Conservation (phyloP, 2,113 vertebrate species). For the Sitta europaea region DNA sequence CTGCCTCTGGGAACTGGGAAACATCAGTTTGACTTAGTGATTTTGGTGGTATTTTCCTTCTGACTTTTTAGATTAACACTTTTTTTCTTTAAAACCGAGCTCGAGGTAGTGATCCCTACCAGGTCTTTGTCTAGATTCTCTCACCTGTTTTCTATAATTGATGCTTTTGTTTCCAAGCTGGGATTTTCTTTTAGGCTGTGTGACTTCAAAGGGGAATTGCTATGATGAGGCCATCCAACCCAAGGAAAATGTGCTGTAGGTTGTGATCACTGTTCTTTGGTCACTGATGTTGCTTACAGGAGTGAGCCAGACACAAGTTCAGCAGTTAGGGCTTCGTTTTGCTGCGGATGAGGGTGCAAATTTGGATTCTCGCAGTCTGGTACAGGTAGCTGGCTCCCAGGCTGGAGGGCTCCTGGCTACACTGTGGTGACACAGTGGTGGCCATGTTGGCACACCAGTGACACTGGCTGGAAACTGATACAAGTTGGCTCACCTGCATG, state of each 20-base stretch:
- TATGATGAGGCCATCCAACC: neutral
- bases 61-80: neutral
- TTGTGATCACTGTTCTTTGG: neutral
- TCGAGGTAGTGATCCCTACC: neutral
- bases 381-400: neutral
- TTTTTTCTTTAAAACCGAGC: neutral
- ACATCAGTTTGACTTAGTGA: neutral
- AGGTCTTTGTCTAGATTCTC: neutral
- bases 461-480: neutral
- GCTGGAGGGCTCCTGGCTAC: neutral
- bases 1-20: neutral
- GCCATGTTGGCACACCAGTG: fast-evolving
- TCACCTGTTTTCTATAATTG: neutral
- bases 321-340: neutral
- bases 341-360: neutral
- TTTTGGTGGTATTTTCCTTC: neutral
- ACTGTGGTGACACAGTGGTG: neutral
- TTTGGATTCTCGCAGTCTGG: neutral
- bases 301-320: neutral
- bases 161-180: neutral
- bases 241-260: neutral
- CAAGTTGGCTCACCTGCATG: neutral
- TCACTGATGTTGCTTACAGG: neutral
- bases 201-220: neutral
- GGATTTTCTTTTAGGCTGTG: neutral